Percentiles rank a stretch among this genome's conserved stretches.
phyloP scores from a whole-genome alignment of 2,113 vertebrate genomes.

The Arvicanthis niloticus region DNA sequence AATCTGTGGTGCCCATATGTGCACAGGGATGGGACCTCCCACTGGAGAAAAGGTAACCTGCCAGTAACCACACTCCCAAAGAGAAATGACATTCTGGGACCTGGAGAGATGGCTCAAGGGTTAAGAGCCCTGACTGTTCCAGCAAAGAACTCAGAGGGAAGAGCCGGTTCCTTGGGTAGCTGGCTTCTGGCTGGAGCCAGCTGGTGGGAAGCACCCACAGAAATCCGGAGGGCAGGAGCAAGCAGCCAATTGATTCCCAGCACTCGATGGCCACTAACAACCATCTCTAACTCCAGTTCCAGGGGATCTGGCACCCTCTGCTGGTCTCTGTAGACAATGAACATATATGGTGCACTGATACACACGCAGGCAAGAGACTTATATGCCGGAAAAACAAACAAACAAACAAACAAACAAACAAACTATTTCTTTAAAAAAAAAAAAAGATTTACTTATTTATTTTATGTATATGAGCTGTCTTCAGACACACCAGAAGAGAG shows the following conservation, averaged over 20 bases:
- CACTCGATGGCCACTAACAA: background rate
- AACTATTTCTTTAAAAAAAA: too few species aligned
- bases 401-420: too few species aligned
- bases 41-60: background rate
- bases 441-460: too few species aligned
- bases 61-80: background rate
- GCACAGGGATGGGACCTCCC: background rate
- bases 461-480: too few species aligned
- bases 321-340: too few species aligned
- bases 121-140: background rate
- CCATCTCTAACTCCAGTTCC: too few species aligned
- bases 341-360: too few species aligned
- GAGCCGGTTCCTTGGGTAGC: background rate
- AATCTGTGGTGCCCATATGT: background rate
- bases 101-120: background rate
- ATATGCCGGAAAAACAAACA: too few species aligned
- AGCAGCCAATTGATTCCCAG: background rate
- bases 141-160: background rate
- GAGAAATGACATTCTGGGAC: background rate
- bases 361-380: too few species aligned
- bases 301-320: too few species aligned
- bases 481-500: too few species aligned
- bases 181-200: background rate
- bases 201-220: background rate
- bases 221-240: background rate